phyloP scores from a whole-genome alignment of 1,140 invertebrate species.

The Drosophila ohnishii region DNA sequence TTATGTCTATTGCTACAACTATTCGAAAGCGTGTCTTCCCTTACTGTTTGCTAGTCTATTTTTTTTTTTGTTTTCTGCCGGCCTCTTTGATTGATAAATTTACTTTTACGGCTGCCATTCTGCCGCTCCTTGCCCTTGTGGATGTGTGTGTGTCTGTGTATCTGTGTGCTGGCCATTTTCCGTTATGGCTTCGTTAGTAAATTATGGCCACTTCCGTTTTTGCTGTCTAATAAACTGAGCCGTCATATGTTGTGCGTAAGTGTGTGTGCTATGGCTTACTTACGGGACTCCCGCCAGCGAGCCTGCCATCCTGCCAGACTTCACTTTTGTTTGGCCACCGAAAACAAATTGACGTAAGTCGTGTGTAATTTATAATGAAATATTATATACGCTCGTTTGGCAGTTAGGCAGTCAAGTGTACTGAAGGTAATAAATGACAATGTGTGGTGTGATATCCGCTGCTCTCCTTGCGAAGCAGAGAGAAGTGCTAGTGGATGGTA shows the following conservation, averaged over 20 bases:
- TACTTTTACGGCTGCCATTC: constrained; percentile 48
- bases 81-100: constrained; percentile 78
- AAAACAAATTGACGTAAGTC: constrained; percentile 81
- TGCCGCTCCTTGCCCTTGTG: background rate
- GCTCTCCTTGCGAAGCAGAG: background rate
- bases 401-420: constrained; percentile 79
- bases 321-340: constrained; percentile 68
- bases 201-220: constrained; percentile 80
- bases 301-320: constrained; percentile 49
- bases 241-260: constrained; percentile 59
- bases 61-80: constrained; percentile 5
- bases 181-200: constrained; percentile 78
- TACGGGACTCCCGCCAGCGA: constrained; percentile 52
- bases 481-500: constrained; percentile 2
- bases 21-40: constrained; percentile 70
- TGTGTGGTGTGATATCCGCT: constrained; percentile 51
- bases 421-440: constrained; percentile 76
- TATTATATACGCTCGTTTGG: constrained; percentile 75
- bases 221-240: constrained; percentile 78
- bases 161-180: constrained; percentile 52
- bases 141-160: constrained; percentile 14
- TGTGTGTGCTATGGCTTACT: constrained; percentile 71
- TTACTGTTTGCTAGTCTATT: background rate
- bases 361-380: constrained; percentile 82
- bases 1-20: constrained; percentile 68